Percentiles rank a stretch among this genome's conserved stretches.
Conservation (phyloP, 2,797 vertebrate species). For the Chloroceryle amazona region DNA sequence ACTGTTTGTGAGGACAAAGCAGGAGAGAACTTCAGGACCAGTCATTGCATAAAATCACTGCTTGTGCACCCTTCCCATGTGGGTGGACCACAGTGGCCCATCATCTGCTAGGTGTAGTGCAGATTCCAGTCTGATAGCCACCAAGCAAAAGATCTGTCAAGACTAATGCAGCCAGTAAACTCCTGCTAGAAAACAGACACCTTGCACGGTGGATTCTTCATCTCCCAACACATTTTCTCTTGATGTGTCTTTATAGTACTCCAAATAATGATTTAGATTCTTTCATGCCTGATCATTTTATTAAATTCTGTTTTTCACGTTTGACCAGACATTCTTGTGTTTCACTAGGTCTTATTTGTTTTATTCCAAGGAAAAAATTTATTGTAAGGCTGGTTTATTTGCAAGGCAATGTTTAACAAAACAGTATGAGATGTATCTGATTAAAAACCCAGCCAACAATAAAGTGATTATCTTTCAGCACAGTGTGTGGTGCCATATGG, state of each 20-base stretch:
- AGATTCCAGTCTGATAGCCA: not conserved
- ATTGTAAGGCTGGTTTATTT: conserved; percentile 13
- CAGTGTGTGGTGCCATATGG: conserved; percentile 70
- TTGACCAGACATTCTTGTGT: not conserved
- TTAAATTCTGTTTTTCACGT: not conserved
- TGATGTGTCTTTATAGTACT: not conserved
- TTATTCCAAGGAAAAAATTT: conserved; percentile 9
- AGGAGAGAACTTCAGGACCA: not conserved
- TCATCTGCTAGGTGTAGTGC: not conserved
- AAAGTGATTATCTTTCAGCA: conserved; percentile 74
- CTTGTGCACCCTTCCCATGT: not conserved
- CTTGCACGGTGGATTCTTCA: not conserved
- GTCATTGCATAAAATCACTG: not conserved
- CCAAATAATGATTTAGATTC: not conserved
- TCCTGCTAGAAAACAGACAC: not conserved
- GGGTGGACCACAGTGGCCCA: not conserved
- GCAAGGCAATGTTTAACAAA: conserved; percentile 63
- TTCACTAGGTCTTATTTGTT: not conserved
- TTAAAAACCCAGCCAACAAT: conserved; percentile 71
- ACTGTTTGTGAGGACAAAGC: not conserved
- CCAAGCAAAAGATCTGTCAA: conserved; percentile 8
- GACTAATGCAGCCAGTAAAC: not conserved
- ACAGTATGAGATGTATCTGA: conserved; percentile 59
- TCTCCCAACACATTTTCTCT: not conserved
- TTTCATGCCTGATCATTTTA: not conserved